phyloP scores from a whole-genome alignment of 2,888 invertebrate genomes.

The Eupithecia dodoneata region DNA sequence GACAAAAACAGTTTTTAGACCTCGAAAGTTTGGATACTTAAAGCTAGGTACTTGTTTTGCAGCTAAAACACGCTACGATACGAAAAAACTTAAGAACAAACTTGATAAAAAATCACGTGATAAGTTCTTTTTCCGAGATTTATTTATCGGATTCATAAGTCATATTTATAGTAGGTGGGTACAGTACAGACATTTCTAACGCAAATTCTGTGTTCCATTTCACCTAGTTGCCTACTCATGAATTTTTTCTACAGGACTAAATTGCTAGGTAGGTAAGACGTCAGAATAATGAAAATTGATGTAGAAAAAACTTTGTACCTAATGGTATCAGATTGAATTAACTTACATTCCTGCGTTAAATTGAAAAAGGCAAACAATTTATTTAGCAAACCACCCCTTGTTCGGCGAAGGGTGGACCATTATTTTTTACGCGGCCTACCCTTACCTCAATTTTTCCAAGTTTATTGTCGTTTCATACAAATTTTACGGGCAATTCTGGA shows the following conservation, averaged over 20 bases:
- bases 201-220: not conserved
- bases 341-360: slow-evolving; percentile 48
- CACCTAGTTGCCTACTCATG: not conserved
- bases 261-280: not conserved
- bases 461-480: slow-evolving; percentile 77
- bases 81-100: not conserved
- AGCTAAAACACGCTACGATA: not conserved
- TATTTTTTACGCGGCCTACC: slow-evolving; percentile 77
- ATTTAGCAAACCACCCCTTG: slow-evolving; percentile 69
- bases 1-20: not conserved
- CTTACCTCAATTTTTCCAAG: slow-evolving; percentile 73
- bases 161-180: not conserved
- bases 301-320: slow-evolving; percentile 7
- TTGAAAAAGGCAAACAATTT: slow-evolving; percentile 79
- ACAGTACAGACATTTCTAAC: not conserved
- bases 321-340: slow-evolving; percentile 24
- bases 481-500: slow-evolving; percentile 63
- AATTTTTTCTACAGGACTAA: not conserved
- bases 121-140: not conserved
- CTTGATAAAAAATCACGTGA: not conserved
- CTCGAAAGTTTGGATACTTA: not conserved
- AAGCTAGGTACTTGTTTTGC: not conserved
- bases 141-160: not conserved
- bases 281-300: slow-evolving; percentile 13
- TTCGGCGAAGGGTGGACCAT: slow-evolving; percentile 67